Conservation (phyloP, 2,113 vertebrate species). For the Penelope pileata region DNA sequence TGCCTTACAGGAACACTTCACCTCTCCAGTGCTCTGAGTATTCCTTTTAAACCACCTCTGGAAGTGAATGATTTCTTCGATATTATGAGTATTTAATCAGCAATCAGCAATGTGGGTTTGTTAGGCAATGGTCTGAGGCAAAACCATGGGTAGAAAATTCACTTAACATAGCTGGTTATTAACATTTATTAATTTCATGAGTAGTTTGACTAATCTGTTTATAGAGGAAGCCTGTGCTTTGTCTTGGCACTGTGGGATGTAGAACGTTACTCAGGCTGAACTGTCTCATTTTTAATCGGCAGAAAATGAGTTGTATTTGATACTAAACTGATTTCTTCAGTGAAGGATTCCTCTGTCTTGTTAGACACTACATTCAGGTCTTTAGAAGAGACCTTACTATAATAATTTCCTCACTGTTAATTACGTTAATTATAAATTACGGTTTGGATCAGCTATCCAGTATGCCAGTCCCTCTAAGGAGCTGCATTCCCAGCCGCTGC, state of each 20-base stretch:
- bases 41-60: background rate
- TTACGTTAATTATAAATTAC: background rate
- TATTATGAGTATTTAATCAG: background rate
- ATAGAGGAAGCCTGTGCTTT: constrained; percentile 6
- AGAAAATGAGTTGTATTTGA: background rate
- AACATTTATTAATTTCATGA: background rate
- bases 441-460: background rate
- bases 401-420: background rate
- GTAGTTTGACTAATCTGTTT: constrained; percentile 4
- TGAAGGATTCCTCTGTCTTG: background rate
- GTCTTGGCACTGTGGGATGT: background rate
- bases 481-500: background rate
- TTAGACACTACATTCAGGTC: background rate
- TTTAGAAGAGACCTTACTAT: background rate
- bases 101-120: background rate
- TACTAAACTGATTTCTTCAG: constrained; percentile 3
- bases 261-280: background rate
- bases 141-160: background rate
- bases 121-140: constrained; percentile 3
- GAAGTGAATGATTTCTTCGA: background rate
- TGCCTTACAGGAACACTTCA: background rate
- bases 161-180: background rate
- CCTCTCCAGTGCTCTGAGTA: background rate
- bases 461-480: background rate
- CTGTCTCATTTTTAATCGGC: background rate